phyloP scores from a whole-genome alignment of 1,140 invertebrate genomes.

The Trichomalopsis sarcophagae region DNA sequence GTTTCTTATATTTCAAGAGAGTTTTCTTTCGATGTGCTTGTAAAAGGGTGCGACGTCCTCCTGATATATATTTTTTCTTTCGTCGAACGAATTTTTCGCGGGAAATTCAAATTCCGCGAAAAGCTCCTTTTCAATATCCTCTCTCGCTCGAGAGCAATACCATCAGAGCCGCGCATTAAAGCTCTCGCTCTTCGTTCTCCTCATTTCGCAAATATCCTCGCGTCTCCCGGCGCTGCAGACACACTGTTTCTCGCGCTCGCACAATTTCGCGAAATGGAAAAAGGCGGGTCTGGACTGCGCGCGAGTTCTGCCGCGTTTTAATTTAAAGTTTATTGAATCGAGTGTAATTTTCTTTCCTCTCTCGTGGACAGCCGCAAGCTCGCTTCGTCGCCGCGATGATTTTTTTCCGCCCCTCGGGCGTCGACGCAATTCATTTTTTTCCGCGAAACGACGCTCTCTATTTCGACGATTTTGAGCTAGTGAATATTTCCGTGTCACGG shows the following conservation, averaged over 20 bases:
- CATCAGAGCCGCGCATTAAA: neutral
- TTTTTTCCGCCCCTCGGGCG: conserved; percentile 25
- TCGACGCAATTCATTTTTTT: conserved; percentile 34
- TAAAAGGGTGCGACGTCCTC: neutral
- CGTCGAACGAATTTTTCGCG: neutral
- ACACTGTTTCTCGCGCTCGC: neutral
- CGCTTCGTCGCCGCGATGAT: conserved; percentile 19
- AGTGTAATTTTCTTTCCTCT: conserved; percentile 40
- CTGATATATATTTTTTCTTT: too few relatives aligned
- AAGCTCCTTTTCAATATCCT: neutral
- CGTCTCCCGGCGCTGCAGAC: neutral
- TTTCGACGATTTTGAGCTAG: neutral
- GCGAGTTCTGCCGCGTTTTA: conserved; percentile 32
- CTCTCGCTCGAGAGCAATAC: neutral
- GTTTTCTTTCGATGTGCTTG: neutral
- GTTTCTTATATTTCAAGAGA: conserved; percentile 12
- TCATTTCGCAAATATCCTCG: neutral
- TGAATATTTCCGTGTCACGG: neutral
- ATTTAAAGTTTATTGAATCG: conserved; percentile 50
- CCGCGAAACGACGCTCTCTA: neutral
- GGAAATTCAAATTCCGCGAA: neutral
- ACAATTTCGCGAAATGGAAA: conserved; percentile 20
- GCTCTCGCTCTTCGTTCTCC: conserved; percentile 5
- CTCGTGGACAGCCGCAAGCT: neutral
- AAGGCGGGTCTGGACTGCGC: neutral